Percentiles rank a stretch among this genome's conserved stretches.
Evolutionary conservation across 2,113 vertebrate genomes (phyloP).

Genomic region (Muscicapa adusta): DNA sequence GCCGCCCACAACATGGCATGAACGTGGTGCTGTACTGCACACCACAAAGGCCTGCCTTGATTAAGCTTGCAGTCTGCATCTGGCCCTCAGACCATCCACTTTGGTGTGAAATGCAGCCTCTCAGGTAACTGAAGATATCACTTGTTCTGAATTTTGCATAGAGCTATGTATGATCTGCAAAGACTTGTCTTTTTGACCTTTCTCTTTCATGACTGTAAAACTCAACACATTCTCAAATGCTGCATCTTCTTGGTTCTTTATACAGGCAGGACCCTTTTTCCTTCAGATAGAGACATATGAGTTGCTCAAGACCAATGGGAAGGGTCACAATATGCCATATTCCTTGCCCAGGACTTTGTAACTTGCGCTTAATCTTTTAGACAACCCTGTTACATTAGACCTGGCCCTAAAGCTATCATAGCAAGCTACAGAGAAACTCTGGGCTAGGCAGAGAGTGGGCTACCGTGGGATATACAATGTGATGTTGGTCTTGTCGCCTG

Average conservation of each 20-base stretch:
- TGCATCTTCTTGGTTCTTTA: neutral
- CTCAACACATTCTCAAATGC: neutral
- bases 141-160: neutral
- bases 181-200: neutral
- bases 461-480: slow-evolving; percentile 29
- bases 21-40: neutral
- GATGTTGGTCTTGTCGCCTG: slow-evolving; percentile 53
- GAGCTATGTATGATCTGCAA: neutral
- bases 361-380: neutral
- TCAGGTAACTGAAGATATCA: neutral
- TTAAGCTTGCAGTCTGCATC: neutral
- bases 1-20: neutral
- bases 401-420: neutral
- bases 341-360: neutral
- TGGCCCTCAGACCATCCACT: neutral
- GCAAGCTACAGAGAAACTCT: neutral
- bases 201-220: neutral
- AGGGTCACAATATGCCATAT: neutral
- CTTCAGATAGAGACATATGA: neutral
- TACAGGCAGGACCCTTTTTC: neutral
- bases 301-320: neutral
- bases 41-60: neutral
- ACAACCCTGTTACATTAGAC: neutral
- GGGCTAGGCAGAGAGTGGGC: slow-evolving; percentile 62
- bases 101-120: neutral